Evolutionary conservation across 2,888 invertebrate genomes (phyloP).

Genomic region (Caprella mutica): DNA sequence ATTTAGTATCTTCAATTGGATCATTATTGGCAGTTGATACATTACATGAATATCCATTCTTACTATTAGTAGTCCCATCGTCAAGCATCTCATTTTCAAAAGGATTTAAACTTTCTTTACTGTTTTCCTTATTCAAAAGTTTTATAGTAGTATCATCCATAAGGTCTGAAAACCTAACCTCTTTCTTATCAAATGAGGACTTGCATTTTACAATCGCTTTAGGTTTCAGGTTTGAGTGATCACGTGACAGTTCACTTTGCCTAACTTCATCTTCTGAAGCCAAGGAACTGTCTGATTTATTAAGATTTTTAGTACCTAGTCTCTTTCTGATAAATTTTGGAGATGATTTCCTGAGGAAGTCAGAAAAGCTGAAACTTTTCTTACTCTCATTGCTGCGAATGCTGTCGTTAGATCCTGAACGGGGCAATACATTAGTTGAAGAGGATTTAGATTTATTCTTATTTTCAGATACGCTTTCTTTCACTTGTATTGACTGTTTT

Average conservation of each 20-base stretch:
- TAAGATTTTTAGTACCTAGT: conserved; percentile 18
- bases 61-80: no score
- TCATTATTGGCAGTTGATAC: not conserved
- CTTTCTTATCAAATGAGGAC: conserved; percentile 24
- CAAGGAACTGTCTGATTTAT: conserved; percentile 20
- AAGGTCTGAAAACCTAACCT: conserved; percentile 25
- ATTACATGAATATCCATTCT: not conserved
- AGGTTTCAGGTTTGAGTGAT: conserved; percentile 25
- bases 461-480: not conserved
- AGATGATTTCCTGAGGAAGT: conserved; percentile 30
- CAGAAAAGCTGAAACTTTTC: conserved; percentile 24
- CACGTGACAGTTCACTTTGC: conserved; percentile 5
- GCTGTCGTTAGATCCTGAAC: conserved; percentile 7
- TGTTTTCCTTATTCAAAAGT: not conserved
- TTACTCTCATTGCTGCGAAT: conserved; percentile 11
- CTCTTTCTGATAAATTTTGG: conserved; percentile 28
- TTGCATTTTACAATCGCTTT: conserved; percentile 13
- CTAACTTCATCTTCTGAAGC: conserved; percentile 24
- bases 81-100: not conserved
- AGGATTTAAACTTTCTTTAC: not conserved
- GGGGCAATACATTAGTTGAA: conserved; percentile 5
- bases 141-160: not conserved
- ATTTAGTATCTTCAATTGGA: not conserved
- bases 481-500: conserved; percentile 6
- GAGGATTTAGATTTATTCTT: not conserved